Conservation (phyloP, 1,140 invertebrate genomes). For the Linepithema humile region DNA sequence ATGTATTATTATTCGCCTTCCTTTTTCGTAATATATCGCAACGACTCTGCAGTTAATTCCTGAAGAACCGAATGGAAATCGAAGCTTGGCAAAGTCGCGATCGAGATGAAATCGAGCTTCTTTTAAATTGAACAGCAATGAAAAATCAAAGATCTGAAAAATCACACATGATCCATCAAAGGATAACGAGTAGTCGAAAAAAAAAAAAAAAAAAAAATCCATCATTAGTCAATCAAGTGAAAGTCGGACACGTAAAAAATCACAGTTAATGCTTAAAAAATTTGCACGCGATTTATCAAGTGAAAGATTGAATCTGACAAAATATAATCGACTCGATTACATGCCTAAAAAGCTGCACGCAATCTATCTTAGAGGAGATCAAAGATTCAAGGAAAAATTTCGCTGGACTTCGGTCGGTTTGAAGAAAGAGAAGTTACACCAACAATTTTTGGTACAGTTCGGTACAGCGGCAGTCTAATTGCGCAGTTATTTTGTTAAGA, state of each 20-base stretch:
- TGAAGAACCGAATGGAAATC: not conserved
- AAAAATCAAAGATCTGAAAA: not conserved
- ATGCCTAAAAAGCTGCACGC: not conserved
- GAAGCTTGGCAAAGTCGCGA: not conserved
- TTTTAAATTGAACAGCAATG: not conserved
- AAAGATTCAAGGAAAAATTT: not conserved
- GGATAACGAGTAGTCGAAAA: too few relatives aligned
- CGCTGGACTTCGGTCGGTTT: not conserved
- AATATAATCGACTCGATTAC: too few relatives aligned
- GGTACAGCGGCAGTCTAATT: slow-evolving; percentile 67
- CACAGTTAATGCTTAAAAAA: too few relatives aligned
- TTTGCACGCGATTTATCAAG: not conserved
- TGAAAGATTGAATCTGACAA: not conserved
- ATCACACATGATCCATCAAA: not conserved
- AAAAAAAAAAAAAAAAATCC: too few relatives aligned
- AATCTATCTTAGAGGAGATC: not conserved
- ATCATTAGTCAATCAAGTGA: too few relatives aligned
- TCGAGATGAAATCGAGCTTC: not conserved
- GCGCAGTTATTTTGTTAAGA: slow-evolving; percentile 77
- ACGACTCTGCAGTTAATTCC: not conserved
- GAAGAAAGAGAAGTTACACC: slow-evolving; percentile 1
- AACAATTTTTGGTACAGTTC: slow-evolving; percentile 56
- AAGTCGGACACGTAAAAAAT: too few relatives aligned
- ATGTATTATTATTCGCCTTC: slow-evolving; percentile 45
- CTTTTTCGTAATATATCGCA: slow-evolving; percentile 41